phyloP scores from a whole-genome alignment of 2,113 vertebrate genomes.

The Dasyornis broadbenti region DNA sequence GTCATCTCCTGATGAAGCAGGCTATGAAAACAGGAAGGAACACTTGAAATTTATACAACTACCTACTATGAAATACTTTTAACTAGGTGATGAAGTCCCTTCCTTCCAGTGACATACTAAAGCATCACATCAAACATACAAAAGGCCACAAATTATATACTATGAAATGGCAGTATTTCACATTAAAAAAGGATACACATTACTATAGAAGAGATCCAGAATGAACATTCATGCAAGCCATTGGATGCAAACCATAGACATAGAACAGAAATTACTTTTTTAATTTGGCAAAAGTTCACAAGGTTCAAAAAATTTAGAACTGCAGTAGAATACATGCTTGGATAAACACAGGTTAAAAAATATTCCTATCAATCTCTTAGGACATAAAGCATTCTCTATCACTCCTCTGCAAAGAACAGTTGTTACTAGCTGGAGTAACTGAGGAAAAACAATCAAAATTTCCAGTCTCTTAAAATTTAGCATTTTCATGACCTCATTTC shows the following conservation, averaged over 20 bases:
- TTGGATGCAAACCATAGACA: background rate
- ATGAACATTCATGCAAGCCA: background rate
- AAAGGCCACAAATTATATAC: background rate
- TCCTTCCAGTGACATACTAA: background rate
- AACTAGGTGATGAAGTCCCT: background rate
- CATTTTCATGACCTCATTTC: background rate
- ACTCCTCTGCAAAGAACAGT: background rate
- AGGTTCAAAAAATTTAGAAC: background rate
- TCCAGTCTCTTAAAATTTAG: background rate
- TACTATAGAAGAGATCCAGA: background rate
- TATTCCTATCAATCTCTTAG: background rate
- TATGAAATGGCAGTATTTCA: background rate
- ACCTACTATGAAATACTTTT: background rate
- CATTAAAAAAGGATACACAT: background rate
- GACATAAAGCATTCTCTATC: background rate
- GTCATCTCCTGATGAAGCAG: constrained; percentile 96
- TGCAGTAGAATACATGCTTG: background rate
- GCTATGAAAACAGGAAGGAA: constrained; percentile 67
- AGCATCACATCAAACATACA: background rate
- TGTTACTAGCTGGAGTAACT: background rate
- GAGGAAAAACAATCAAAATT: background rate
- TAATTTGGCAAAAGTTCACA: background rate
- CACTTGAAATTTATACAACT: background rate
- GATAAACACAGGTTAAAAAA: background rate
- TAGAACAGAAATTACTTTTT: background rate